These are phyloP conservation scores for Sebastes umbrosus DNA, from an alignment of 2,797 vertebrate genomes.

Conservation along the genomic window DNA sequence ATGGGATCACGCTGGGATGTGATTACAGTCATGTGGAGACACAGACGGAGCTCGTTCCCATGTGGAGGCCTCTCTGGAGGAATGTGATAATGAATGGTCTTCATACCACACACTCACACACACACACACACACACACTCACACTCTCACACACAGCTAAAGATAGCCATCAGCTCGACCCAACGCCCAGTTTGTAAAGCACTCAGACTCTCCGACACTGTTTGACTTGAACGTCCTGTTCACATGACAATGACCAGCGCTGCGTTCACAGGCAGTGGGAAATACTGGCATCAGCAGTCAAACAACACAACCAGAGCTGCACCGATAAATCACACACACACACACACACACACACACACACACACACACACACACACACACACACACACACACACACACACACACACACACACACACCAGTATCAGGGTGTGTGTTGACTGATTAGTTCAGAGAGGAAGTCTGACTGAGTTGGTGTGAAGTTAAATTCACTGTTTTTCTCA, in stretches of 20 bases:
- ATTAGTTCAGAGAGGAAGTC: background rate
- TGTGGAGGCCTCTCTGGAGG: slow-evolving; percentile 45
- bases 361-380: no score
- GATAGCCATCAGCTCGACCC: slow-evolving; percentile 35
- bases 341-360: no score
- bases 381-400: no score
- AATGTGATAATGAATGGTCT: slow-evolving; percentile 71
- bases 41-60: slow-evolving; percentile 3
- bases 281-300: background rate
- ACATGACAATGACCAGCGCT: slow-evolving; percentile 5
- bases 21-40: background rate
- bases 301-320: no score
- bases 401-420: no score
- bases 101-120: slow-evolving; percentile 35
- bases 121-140: slow-evolving; percentile 15
- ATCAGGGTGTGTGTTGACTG: background rate
- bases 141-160: slow-evolving; percentile 47
- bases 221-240: slow-evolving; percentile 11
- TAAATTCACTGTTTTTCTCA: background rate
- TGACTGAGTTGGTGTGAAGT: background rate
- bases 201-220: background rate
- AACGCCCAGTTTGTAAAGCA: slow-evolving; percentile 21
- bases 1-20: background rate
- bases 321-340: no score
- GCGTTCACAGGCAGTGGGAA: slow-evolving; percentile 12